These are phyloP conservation scores for Cherax destructor DNA, from an alignment of 1,140 invertebrate species.

Conservation along the genomic window DNA sequence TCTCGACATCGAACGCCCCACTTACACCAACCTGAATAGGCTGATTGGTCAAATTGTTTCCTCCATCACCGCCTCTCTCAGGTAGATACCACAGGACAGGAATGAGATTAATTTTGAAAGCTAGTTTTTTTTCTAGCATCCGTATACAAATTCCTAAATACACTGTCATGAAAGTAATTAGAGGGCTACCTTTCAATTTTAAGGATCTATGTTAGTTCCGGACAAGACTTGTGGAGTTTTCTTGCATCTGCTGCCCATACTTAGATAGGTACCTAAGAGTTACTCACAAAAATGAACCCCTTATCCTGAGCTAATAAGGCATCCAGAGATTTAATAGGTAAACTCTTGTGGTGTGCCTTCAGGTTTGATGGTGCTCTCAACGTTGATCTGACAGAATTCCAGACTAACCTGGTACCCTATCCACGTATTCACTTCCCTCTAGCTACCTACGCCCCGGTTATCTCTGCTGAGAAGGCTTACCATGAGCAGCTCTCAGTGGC, in stretches of 20 bases:
- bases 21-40: slow-evolving; percentile 48
- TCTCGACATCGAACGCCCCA: slow-evolving; percentile 51
- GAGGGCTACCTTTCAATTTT: too few species aligned
- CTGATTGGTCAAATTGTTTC: slow-evolving; percentile 56
- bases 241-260: too few species aligned
- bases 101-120: too few species aligned
- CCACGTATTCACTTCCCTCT: slow-evolving; percentile 54
- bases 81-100: neutral
- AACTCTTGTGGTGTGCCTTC: neutral
- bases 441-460: slow-evolving; percentile 53
- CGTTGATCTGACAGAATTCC: slow-evolving; percentile 51
- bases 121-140: too few species aligned
- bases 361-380: slow-evolving; percentile 55
- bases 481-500: slow-evolving; percentile 47
- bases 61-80: slow-evolving; percentile 51
- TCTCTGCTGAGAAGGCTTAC: slow-evolving; percentile 50
- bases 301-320: too few species aligned
- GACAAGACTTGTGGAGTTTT: too few species aligned
- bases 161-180: too few species aligned
- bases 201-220: too few species aligned
- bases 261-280: too few species aligned
- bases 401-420: slow-evolving; percentile 55
- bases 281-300: too few species aligned
- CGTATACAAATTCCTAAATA: too few species aligned
- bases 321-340: too few species aligned